Evolutionary conservation across 2,113 vertebrate species (phyloP).

Genomic region (Paradoxurus hermaphroditus): DNA sequence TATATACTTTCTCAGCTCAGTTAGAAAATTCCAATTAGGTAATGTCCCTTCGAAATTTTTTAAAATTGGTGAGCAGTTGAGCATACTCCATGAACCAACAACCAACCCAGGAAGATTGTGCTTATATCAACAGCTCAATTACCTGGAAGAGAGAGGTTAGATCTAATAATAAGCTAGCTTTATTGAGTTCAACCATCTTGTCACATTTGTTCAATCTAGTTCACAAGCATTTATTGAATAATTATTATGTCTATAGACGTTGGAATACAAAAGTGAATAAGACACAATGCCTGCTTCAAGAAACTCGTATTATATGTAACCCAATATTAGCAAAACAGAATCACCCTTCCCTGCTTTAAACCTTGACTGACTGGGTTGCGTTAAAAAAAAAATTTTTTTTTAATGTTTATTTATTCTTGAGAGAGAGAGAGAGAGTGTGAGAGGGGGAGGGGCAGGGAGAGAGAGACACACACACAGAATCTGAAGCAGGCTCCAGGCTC

Average conservation of each 20-base stretch:
- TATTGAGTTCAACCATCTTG: not conserved
- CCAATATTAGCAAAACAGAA: not conserved
- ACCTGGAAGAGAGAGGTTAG: not conserved
- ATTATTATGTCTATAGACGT: not conserved
- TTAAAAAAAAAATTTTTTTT: not conserved
- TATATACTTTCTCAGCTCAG: not conserved
- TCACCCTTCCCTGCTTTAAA: not conserved
- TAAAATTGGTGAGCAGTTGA: constrained; percentile 17
- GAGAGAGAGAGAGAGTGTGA: no score
- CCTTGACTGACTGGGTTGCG: not conserved
- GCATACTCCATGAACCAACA: not conserved
- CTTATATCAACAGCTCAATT: not conserved
- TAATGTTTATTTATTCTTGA: no score
- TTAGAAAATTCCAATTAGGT: constrained; percentile 25
- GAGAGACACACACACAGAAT: no score
- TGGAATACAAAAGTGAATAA: constrained; percentile 18
- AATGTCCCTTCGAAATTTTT: not conserved
- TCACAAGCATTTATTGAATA: not conserved
- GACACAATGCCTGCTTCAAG: not conserved
- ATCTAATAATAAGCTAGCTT: not conserved
- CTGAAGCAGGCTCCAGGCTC: no score
- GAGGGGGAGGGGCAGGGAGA: no score
- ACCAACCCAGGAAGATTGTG: not conserved
- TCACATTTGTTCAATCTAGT: not conserved
- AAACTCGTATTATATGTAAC: not conserved